Evolutionary conservation across 64 coral and sea anemone species (phyloP).

Genomic region (Montipora foliosa): DNA sequence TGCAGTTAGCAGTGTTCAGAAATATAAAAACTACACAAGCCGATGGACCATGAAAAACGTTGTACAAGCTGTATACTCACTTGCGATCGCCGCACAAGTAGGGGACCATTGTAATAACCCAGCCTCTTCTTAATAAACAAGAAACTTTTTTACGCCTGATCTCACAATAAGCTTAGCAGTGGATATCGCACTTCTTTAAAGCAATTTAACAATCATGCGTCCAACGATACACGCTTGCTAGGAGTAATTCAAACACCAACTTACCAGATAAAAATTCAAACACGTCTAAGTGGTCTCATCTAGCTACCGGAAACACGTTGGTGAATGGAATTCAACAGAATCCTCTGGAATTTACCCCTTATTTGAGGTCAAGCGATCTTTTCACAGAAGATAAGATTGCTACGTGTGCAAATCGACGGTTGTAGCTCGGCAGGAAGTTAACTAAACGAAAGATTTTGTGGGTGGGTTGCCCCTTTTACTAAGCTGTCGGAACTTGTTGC

Average conservation of each 20-base stretch:
- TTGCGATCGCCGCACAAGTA: too few relatives aligned
- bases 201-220: too few relatives aligned
- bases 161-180: too few relatives aligned
- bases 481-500: neutral
- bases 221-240: too few relatives aligned
- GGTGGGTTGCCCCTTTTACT: neutral
- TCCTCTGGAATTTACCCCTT: neutral
- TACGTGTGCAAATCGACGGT: neutral
- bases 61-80: too few relatives aligned
- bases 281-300: neutral
- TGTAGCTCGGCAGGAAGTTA: neutral
- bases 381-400: neutral
- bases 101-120: too few relatives aligned
- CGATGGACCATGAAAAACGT: too few relatives aligned
- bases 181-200: too few relatives aligned
- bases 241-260: neutral
- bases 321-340: conserved; percentile 5
- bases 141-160: too few relatives aligned
- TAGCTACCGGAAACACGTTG: neutral
- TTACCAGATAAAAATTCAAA: neutral
- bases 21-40: too few relatives aligned
- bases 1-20: too few relatives aligned
- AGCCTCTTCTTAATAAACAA: too few relatives aligned
- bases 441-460: neutral
- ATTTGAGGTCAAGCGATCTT: neutral